Base-by-base conservation (phyloP, 2,113 vertebrate genomes). In the Neotoma lepida region DNA sequence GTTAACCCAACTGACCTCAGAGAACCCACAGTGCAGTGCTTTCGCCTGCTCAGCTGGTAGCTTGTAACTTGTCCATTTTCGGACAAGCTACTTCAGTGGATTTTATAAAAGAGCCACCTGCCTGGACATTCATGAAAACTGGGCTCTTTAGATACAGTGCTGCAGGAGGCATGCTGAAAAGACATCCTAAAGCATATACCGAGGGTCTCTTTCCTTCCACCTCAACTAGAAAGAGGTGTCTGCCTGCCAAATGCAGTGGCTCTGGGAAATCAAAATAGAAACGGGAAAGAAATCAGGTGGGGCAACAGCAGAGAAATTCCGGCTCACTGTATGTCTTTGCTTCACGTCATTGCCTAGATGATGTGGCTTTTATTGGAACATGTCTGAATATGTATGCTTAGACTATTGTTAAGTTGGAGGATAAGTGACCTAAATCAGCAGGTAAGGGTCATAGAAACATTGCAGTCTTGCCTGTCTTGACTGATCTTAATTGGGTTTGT, bases 101-200 rank as follows among this genome's bases (percentile, higher is more conserved):
- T 54, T 95, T 95, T 92, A 97, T 87, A 96, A 97, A 97, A 85
- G 81, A 94, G 86, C 96, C 96, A 96, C 96, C 96, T 96, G 96
- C 94, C 85, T 96, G 92, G 86, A 90, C 92, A 97, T 96, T 97
- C 90, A 96, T 86, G 54, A 88, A 94, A 85, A 73, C 93, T 74
- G 66, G 49, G 58, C 61, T 91, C 88, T 96, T 95, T 94, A 90
- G 93, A 92, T 86, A 92, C 4, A 92, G 77, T 6, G 12, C 87
- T 85, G 30, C 88, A 39, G 56, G 91, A 85, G 91, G 90, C 85
- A 88, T 70, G 46, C 93, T 92, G 94, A 94, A 97, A 95, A 92
- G 96, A 78, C 81, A 86, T 92, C 94, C 88, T 70, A 96, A 86
- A 96, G 86, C 71, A 26, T 33, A 61, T 70, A 86, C 95, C 64